phyloP scores from a whole-genome alignment of 1,140 invertebrate species.

The Pachypeltis micranthus region DNA sequence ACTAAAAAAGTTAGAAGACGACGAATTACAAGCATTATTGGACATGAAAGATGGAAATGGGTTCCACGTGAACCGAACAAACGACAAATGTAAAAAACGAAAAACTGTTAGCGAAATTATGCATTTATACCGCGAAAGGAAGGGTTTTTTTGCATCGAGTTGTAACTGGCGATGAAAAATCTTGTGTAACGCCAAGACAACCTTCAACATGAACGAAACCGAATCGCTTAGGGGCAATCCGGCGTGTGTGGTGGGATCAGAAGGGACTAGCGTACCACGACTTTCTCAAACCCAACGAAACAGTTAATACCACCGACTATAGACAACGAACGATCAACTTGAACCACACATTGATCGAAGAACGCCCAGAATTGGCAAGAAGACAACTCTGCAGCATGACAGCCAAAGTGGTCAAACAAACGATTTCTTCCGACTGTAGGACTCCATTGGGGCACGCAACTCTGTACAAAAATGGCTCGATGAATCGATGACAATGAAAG shows the following conservation, averaged over 20 bases:
- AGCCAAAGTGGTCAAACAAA: conserved; percentile 6
- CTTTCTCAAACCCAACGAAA: conserved; percentile 18
- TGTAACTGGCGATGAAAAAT: conserved; percentile 25
- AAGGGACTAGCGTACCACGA: conserved; percentile 31
- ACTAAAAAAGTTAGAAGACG: too few relatives aligned
- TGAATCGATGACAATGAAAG: conserved; percentile 15
- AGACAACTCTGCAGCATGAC: conserved; percentile 21
- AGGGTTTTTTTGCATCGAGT: conserved; percentile 29
- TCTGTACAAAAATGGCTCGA: conserved; percentile 19
- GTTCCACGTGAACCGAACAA: too few relatives aligned
- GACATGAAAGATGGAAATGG: too few relatives aligned
- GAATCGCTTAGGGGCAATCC: conserved; percentile 23
- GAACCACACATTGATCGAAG: background rate
- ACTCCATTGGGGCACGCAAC: conserved; percentile 12
- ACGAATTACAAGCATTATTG: too few relatives aligned
- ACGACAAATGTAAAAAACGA: too few relatives aligned
- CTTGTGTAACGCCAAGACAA: conserved; percentile 24
- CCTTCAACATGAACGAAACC: conserved; percentile 26
- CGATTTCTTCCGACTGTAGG: background rate
- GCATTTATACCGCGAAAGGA: too few relatives aligned
- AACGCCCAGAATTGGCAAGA: background rate
- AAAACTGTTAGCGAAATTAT: too few relatives aligned
- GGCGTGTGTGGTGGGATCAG: conserved; percentile 33
- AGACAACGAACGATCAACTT: background rate
- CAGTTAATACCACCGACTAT: background rate